Base-by-base conservation (phyloP, 2,113 vertebrate species). In the Psophia crepitans region DNA sequence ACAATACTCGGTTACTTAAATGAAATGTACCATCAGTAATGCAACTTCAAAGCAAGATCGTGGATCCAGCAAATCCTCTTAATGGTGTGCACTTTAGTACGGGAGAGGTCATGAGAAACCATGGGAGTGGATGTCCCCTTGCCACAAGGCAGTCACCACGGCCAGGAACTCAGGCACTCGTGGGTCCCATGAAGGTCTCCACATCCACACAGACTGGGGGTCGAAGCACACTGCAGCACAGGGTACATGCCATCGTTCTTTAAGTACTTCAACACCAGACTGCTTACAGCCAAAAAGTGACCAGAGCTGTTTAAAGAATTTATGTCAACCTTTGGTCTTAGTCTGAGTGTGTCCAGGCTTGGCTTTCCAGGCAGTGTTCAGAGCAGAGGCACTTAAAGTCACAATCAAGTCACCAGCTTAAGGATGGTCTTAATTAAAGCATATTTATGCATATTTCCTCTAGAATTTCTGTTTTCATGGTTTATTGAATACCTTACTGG, bases 91-190 rank as follows among this genome's bases (percentile, higher is more conserved):
- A 24, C 30, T 58, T 65, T 18, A 21, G 39, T 16, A 26, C 4
- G 2, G 4, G 17, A 43, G 20, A 61, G 17, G 30, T 27, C 1
- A 0, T 14, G 12, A 71, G 70, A 41, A 71, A 8, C 14, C 4
- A 0, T 11, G 30, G 27, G 14, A 24, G 61, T 3, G 2, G 30
- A 15, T 43, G 32, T 9, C 11, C 27, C 32, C 17, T 77, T 58
- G 32, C 32, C 37, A 44, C 33, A 49, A 16, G 30, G 28, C n/a
- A 44, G 53, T 11, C 33, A n/a, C 39, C 35, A 46, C 0, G 3
- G 2, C 26, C 33, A 83, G 17, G 49, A 27, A 32, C 57, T 48
- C 37, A 46, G 61, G 32, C 5, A 5, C 35, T 74, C 1, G 0
- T 32, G 33, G 7, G 24, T 32, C 48, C 17, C 41, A 20, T 7